Base-by-base conservation (phyloP, 2,888 invertebrate species). In the Sarcophaga variegata region DNA sequence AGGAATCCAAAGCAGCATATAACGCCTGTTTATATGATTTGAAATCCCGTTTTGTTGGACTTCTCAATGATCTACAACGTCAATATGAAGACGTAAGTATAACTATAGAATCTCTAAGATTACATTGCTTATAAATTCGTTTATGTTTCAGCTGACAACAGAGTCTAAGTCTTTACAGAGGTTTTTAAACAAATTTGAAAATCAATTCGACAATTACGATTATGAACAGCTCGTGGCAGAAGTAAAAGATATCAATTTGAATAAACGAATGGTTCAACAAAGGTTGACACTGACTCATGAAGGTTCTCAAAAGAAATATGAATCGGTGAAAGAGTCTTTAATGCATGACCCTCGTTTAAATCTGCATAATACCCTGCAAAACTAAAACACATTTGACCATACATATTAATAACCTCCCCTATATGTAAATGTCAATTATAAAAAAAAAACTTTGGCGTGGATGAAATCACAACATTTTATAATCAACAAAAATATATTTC, bases 21-120 rank as follows among this genome's bases (percentile, higher is more conserved):
- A 90, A 92, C 69, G 89, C 91, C 8, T 97, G 97, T 86, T 93
- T 97, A 64, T 94, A 94, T 76, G 96, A 97, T 90, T 96, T 96
- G 89, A 96, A 96, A 90, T 93, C 95, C 0, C 94, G 95, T 54
- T 94, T 96, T 86, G 93, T 96, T 5, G 94, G 94, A 0, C 93
- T 96, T 63, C 96, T 96, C 20, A 95, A 95, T 87, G 92, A 95
- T 59, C 95, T 97, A 37, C 96, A 96, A 89, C 94, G 94, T 37
- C 94, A 95, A 88, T 96, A 96, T 90, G 96, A 97, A 89, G 94
- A 94, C 93, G 96, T 96, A 90, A 90, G 91, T 81, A 59, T 47
- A 45, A 20, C n/a, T 37, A 6, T 37, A 37, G 37, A 37, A 37
- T 37, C 37, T 10, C 37, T 10, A 37, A 37, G 37, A 10, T 10